Evolutionary conservation across 2,888 invertebrate species (phyloP).

Genomic region (Thelaira solivaga): DNA sequence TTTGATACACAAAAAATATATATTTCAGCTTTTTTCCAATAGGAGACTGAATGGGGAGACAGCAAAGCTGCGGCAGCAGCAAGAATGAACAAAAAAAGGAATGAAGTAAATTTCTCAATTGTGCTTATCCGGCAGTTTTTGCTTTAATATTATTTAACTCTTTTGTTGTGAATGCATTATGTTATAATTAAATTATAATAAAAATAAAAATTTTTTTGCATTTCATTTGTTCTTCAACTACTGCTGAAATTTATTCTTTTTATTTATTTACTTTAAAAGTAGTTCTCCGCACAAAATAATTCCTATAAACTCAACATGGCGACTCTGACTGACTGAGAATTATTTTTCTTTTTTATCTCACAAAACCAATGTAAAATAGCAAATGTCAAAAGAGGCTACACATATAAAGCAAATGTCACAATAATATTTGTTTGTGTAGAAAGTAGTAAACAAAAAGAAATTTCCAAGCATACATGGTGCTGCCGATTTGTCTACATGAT

Average conservation of each 20-base stretch:
- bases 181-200: conserved; percentile 3
- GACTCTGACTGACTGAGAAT: conserved; percentile 41
- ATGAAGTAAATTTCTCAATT: not conserved
- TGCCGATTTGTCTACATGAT: too few relatives aligned
- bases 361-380: conserved; percentile 24
- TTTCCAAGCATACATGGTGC: too few relatives aligned
- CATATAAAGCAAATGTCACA: conserved; percentile 39
- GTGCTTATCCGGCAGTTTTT: not conserved
- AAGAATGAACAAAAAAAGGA: not conserved
- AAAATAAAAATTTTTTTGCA: not conserved
- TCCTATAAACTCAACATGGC: conserved; percentile 50
- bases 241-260: not conserved
- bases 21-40: conserved; percentile 28
- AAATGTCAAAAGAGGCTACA: conserved; percentile 32
- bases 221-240: conserved; percentile 4
- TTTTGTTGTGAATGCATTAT: not conserved
- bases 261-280: not conserved
- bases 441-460: not conserved
- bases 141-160: not conserved
- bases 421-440: conserved; percentile 35
- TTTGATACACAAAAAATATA: conserved; percentile 58
- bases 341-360: conserved; percentile 9
- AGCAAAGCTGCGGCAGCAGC: not conserved
- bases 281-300: conserved; percentile 36
- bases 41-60: conserved; percentile 19